Conservation (phyloP, 2,113 vertebrate species). For the Ancistrus triradiatus region DNA sequence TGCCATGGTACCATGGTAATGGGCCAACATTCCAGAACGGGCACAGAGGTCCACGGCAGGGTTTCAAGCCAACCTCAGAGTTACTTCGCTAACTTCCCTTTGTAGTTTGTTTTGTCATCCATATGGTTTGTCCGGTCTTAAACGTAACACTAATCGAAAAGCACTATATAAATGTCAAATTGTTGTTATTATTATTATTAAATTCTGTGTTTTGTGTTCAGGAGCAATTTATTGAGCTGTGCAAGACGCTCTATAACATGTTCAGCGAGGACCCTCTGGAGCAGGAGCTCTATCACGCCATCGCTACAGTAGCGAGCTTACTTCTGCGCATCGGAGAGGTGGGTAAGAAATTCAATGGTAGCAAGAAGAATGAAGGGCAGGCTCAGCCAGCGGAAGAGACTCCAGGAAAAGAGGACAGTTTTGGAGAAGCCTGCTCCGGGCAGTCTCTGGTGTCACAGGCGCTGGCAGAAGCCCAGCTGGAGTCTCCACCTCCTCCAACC, state of each 20-base stretch:
- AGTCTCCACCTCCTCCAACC: conserved; percentile 60
- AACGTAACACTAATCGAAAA: too few species aligned
- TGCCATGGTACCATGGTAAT: too few species aligned
- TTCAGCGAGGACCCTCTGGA: conserved; percentile 88
- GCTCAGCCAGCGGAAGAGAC: neutral
- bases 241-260: conserved; percentile 98
- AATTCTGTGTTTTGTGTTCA: conserved; percentile 51
- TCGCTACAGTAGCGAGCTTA: conserved; percentile 93
- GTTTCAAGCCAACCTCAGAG: too few species aligned
- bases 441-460: conserved; percentile 54
- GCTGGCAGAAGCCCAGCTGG: conserved; percentile 62
- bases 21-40: too few species aligned
- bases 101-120: too few species aligned
- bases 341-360: conserved; percentile 82
- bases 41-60: too few species aligned
- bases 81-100: too few species aligned
- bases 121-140: too few species aligned
- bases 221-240: conserved; percentile 97
- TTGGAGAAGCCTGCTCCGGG: conserved; percentile 27
- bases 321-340: conserved; percentile 92
- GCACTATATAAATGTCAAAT: too few species aligned
- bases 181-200: too few species aligned
- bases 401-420: conserved; percentile 40
- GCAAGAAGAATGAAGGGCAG: conserved; percentile 59
- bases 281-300: conserved; percentile 91